Conservation (phyloP, 2,797 vertebrate genomes). For the Phyllotis vaccarum region DNA sequence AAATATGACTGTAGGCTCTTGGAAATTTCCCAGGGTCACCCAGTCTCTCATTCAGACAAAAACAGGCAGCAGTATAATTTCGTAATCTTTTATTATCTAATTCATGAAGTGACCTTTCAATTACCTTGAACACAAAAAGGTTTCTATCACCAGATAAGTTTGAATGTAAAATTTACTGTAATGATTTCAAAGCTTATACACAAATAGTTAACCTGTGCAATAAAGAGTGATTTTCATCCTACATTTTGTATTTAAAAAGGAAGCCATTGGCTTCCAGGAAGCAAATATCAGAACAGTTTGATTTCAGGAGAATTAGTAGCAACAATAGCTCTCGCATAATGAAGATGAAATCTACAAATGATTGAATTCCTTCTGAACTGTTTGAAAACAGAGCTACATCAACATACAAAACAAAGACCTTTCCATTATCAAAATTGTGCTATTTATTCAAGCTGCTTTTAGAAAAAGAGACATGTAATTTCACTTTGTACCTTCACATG, state of each 20-base stretch:
- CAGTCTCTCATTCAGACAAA: slow-evolving; percentile 40
- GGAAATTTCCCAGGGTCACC: neutral
- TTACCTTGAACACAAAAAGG: slow-evolving; percentile 49
- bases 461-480: neutral
- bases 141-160: slow-evolving; percentile 8
- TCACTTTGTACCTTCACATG: neutral
- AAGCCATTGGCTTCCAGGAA: neutral
- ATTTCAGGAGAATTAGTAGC: slow-evolving; percentile 57
- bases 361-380: slow-evolving; percentile 50
- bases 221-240: slow-evolving; percentile 42
- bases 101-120: slow-evolving; percentile 26
- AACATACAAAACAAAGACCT: slow-evolving; percentile 47
- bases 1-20: neutral
- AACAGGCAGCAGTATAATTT: neutral
- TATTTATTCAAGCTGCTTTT: slow-evolving; percentile 58
- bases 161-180: slow-evolving; percentile 44
- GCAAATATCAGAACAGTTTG: slow-evolving; percentile 8
- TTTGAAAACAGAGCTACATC: slow-evolving; percentile 9
- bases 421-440: slow-evolving; percentile 63
- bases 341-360: slow-evolving; percentile 50
- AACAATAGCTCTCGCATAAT: slow-evolving; percentile 12
- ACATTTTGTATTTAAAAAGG: slow-evolving; percentile 49
- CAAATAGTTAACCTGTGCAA: slow-evolving; percentile 25
- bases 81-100: slow-evolving; percentile 24
- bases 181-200: slow-evolving; percentile 58